phyloP scores from a whole-genome alignment of 2,113 vertebrate genomes.

The Rafetus swinhoei region DNA sequence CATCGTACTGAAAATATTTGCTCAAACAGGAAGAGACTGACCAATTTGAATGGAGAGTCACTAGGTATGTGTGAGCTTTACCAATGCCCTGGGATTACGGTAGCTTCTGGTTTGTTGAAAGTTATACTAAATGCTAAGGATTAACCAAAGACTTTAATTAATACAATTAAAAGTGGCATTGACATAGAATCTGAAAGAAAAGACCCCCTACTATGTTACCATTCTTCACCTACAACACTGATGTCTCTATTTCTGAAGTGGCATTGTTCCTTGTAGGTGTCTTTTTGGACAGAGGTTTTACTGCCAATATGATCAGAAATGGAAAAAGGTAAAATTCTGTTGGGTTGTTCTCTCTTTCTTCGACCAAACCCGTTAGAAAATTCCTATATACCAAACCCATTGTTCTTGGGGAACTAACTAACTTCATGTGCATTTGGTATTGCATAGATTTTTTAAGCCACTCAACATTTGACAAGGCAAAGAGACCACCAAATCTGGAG shows the following conservation, averaged over 20 bases:
- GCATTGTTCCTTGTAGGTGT: background rate
- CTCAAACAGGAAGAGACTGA: background rate
- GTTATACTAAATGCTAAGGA: background rate
- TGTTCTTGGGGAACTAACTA: background rate
- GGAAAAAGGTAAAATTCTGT: background rate
- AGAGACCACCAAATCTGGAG: background rate
- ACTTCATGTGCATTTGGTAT: background rate
- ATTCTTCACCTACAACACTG: too few species aligned
- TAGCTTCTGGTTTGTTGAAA: background rate
- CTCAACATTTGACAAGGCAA: background rate
- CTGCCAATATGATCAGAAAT: background rate
- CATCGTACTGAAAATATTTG: background rate
- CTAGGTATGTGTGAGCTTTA: background rate
- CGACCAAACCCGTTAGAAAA: background rate
- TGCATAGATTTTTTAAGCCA: background rate
- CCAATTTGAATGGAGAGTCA: background rate
- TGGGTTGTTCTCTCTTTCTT: background rate
- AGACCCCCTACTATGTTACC: background rate
- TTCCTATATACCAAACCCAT: background rate
- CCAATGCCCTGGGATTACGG: background rate
- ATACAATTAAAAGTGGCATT: background rate
- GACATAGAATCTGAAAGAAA: background rate
- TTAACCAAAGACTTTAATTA: background rate
- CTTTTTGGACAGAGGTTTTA: background rate
- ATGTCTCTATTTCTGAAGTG: background rate